Percentiles rank a stretch among this genome's conserved stretches.
phyloP scores from a whole-genome alignment of 1,140 invertebrate species.

The Drosophila neocordata region DNA sequence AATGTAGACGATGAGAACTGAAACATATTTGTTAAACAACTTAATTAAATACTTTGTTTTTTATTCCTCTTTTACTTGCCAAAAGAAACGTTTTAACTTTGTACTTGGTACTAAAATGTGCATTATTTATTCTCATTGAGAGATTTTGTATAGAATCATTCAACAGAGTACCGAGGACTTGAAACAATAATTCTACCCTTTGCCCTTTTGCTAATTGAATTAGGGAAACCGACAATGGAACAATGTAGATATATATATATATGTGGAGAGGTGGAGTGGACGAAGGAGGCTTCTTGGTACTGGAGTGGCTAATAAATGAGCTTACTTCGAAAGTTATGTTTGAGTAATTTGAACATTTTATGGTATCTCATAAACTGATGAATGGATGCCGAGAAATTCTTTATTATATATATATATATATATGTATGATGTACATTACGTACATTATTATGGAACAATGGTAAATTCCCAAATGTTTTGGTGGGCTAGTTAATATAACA shows the following conservation, averaged over 20 bases:
- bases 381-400: neutral
- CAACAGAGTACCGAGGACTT: too few species aligned
- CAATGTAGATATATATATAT: too few species aligned
- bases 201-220: neutral
- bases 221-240: neutral
- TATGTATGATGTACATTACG: neutral
- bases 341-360: constrained; percentile 1
- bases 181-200: neutral
- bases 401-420: neutral
- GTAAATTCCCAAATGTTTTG: neutral
- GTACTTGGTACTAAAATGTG: neutral
- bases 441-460: neutral
- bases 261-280: neutral
- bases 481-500: neutral
- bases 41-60: neutral
- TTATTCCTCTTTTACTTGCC: neutral
- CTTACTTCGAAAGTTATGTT: neutral
- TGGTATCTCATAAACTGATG: constrained; percentile 3
- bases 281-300: neutral
- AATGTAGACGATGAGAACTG: neutral
- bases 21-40: neutral
- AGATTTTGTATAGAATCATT: neutral
- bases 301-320: neutral
- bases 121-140: neutral
- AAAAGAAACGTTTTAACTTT: neutral